Evolutionary conservation across 1,140 invertebrate species (phyloP), one percentile per base, ranked within the genome.

Genomic region (Potamilus streckersoni): DNA sequence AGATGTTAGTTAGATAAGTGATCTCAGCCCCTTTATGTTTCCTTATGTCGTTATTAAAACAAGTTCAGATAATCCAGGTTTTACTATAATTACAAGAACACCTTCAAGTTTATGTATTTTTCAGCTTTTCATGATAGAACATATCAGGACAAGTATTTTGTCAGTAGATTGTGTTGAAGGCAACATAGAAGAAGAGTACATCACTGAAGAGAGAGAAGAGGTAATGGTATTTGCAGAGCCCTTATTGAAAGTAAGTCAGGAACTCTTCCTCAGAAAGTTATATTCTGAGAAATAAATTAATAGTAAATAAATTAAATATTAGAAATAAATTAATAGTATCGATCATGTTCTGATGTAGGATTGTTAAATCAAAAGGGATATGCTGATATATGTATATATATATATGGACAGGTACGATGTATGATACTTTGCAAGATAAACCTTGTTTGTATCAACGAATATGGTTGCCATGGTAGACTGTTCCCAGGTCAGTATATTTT

Each of bases 101-200:
- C 31, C 31, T 38, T 38, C 6, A 38, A 6, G n/a, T n/a, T n/a
- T n/a, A n/a, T n/a, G n/a, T n/a, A n/a, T n/a, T n/a, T n/a, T n/a
- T n/a, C n/a, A 91, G 86, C 91, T 99, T 55, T 99, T 97, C 86
- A 98, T 98, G 95, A 97, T 98, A 69, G 94, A 95, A 67, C 95
- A 95, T 69, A 96, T 99, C 57, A 92, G 96, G 31, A 92, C 95
- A 80, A 95, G 95, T 31, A 93, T 93, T 81, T 92, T 94, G 80
- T 93, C 91, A 82, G 95, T 92, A 67, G 95, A 95, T 78, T 96
- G 96, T 6, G 96, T 96, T 20, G 87, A 86, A 1, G 95, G 93
- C 65, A 96, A 97, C 82, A 85, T 90, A 86, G 94, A 95, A 86
- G 96, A 97, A 90, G 96, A 97, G 89, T 96, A 97, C 85, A 95